These are phyloP conservation scores for Pempheris klunzingeri DNA, from an alignment of 2,797 vertebrate species.

Conservation along the genomic window DNA sequence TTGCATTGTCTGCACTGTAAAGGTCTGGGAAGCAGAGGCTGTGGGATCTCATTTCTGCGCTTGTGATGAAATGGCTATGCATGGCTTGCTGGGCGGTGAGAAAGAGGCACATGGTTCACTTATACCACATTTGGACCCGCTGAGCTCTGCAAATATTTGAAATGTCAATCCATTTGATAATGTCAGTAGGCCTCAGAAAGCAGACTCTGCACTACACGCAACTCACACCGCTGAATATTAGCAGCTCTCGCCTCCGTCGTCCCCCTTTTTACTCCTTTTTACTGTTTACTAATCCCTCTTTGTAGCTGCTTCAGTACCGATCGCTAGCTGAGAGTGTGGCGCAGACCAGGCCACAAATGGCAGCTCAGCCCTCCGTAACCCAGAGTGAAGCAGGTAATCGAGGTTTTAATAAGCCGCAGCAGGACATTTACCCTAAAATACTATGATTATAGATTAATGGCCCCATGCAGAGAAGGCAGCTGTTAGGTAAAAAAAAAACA, in stretches of 20 bases:
- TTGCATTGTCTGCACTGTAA: conserved; percentile 70
- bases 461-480: conserved; percentile 18
- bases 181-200: conserved; percentile 89
- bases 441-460: conserved; percentile 52
- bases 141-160: conserved; percentile 93
- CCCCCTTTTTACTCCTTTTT: not conserved
- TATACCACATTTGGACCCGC: conserved; percentile 88
- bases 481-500: conserved; percentile 40
- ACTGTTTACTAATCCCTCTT: conserved; percentile 40
- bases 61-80: conserved; percentile 90
- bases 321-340: conserved; percentile 22
- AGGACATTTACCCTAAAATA: conserved; percentile 43
- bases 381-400: conserved; percentile 69
- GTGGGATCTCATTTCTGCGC: conserved; percentile 87
- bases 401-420: conserved; percentile 73
- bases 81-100: conserved; percentile 81
- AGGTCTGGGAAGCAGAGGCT: conserved; percentile 80
- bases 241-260: conserved; percentile 43
- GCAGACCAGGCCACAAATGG: conserved; percentile 26
- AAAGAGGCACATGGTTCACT: conserved; percentile 83
- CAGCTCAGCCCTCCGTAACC: conserved; percentile 41
- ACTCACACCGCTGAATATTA: conserved; percentile 77
- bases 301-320: conserved; percentile 21
- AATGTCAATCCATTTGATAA: conserved; percentile 95
- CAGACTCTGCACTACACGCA: conserved; percentile 85